These are phyloP conservation scores for Mylabris phalerata DNA, from an alignment of 1,140 invertebrate genomes.

Conservation along the genomic window DNA sequence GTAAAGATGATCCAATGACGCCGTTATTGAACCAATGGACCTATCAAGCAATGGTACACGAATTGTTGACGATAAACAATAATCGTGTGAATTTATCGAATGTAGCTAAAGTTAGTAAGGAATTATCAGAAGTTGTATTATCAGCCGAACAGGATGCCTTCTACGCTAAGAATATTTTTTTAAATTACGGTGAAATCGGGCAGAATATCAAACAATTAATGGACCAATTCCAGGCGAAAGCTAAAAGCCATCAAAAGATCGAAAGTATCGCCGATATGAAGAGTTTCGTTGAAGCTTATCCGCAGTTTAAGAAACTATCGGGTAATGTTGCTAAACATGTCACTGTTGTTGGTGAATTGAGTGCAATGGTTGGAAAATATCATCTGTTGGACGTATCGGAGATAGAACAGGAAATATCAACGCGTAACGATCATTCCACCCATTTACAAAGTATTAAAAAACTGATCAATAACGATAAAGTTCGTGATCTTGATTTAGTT, in stretches of 20 bases:
- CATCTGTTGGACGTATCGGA: constrained; percentile 90
- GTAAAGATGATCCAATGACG: constrained; percentile 90
- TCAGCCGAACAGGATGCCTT: constrained; percentile 96
- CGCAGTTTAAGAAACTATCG: constrained; percentile 98
- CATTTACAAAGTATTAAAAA: constrained; percentile 48
- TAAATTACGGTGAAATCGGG: constrained; percentile 97
- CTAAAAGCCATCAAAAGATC: constrained; percentile 93
- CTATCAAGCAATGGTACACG: constrained; percentile 99
- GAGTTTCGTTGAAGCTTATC: constrained; percentile 96
- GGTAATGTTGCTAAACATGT: constrained; percentile 97
- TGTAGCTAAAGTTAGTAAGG: constrained; percentile 77
- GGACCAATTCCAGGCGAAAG: constrained; percentile 96
- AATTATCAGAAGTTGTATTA: constrained; percentile 87
- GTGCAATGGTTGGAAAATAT: constrained; percentile 69
- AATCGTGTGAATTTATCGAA: constrained; percentile 87
- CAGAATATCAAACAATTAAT: constrained; percentile 95
- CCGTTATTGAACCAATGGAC: constrained; percentile 99
- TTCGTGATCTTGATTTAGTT: constrained; percentile 73
- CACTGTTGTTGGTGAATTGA: constrained; percentile 91
- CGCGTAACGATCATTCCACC: constrained; percentile 84
- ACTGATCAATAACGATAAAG: constrained; percentile 43
- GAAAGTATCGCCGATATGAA: constrained; percentile 99
- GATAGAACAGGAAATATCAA: constrained; percentile 92
- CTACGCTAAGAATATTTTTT: constrained; percentile 91
- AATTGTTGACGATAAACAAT: constrained; percentile 89